These are phyloP conservation scores for Coregonus suidteri DNA, from an alignment of 2,797 vertebrate species.

Conservation along the genomic window DNA sequence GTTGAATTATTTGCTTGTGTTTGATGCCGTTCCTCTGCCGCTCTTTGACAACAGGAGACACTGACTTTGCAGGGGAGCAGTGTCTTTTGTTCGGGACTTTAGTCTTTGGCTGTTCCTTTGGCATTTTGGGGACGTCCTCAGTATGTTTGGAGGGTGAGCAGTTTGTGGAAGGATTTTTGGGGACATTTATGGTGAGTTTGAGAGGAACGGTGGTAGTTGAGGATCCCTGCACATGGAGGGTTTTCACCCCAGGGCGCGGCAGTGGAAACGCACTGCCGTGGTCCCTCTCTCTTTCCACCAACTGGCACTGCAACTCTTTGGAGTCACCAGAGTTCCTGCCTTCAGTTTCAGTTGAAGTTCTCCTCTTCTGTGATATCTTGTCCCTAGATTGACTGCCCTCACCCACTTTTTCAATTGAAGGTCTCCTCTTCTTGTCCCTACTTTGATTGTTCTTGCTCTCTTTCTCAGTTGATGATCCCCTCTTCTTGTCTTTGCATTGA, in stretches of 20 bases:
- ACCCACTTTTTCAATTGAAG: not conserved
- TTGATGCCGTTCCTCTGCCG: not conserved
- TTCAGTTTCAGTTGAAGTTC: constrained; percentile 1
- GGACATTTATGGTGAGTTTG: not conserved
- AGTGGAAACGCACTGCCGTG: no score
- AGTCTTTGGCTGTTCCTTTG: not conserved
- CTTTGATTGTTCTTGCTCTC: not conserved
- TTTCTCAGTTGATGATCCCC: not conserved
- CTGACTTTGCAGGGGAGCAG: not conserved
- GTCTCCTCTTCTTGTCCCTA: not conserved
- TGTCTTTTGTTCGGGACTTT: not conserved
- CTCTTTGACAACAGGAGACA: not conserved
- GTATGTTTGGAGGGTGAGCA: not conserved
- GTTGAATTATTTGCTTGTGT: not conserved
- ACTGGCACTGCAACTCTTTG: not conserved
- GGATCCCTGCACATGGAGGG: not conserved
- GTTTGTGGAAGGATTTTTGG: not conserved
- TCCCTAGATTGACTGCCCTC: not conserved
- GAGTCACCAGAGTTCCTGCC: not conserved
- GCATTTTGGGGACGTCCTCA: not conserved
- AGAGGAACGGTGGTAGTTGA: fast-evolving
- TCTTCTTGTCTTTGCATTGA: not conserved
- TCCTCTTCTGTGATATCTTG: not conserved
- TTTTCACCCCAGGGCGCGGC: not conserved
- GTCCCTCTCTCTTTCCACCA: not conserved